phyloP scores from a whole-genome alignment of 1,140 invertebrate species.

The Tribolium castaneum region DNA sequence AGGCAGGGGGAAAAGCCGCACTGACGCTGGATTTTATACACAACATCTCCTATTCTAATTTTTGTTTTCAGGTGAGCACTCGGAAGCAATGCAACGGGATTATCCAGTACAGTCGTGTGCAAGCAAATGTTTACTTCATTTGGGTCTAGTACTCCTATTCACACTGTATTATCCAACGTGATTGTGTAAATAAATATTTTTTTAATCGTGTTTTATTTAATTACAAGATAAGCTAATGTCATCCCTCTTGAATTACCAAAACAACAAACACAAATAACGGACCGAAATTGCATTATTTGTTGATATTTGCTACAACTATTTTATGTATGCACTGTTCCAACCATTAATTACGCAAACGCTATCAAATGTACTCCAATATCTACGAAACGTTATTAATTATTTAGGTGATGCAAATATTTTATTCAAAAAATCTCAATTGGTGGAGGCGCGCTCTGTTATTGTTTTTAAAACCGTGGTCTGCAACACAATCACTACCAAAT shows the following conservation, averaged over 20 bases:
- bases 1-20: not conserved
- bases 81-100: constrained; percentile 61
- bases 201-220: not conserved
- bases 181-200: not conserved
- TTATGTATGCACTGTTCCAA: too few relatives aligned
- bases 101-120: constrained; percentile 44
- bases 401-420: too few relatives aligned
- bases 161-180: not conserved
- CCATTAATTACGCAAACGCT: too few relatives aligned
- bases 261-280: too few relatives aligned
- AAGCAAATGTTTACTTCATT: not conserved
- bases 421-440: too few relatives aligned
- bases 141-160: not conserved
- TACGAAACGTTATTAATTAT: too few relatives aligned
- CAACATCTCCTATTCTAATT: not conserved
- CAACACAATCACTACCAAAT: not conserved
- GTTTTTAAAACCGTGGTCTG: not conserved
- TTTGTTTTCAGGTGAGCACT: constrained; percentile 56
- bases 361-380: too few relatives aligned
- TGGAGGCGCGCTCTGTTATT: not conserved
- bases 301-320: too few relatives aligned
- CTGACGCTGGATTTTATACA: not conserved
- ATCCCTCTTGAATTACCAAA: too few relatives aligned
- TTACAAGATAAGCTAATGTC: not conserved
- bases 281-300: too few relatives aligned